Percentiles rank a stretch among this genome's conserved stretches.
These are phyloP conservation scores for Pyxicephalus adspersus DNA, from an alignment of 2,113 vertebrate genomes.

Conservation along the genomic window DNA sequence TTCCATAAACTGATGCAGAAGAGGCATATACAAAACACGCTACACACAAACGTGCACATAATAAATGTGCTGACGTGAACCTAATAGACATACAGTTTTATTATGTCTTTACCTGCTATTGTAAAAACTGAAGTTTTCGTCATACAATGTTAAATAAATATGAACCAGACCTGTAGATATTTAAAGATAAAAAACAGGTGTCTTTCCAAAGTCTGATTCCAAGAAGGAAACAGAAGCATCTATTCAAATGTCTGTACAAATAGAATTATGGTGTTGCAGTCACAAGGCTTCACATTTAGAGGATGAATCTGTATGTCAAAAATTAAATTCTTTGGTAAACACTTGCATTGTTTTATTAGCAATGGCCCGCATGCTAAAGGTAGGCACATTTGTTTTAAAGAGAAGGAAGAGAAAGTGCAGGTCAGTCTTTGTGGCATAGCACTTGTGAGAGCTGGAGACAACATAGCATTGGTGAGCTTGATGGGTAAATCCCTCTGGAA, in stretches of 20 bases:
- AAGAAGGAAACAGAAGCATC: not conserved
- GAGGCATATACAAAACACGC: too few species aligned
- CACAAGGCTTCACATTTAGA: constrained; percentile 28
- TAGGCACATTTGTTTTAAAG: constrained; percentile 74
- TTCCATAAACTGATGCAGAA: too few species aligned
- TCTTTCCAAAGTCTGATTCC: not conserved
- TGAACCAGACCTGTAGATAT: too few species aligned
- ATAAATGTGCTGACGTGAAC: too few species aligned
- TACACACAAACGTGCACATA: too few species aligned
- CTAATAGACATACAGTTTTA: too few species aligned
- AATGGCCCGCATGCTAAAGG: constrained; percentile 76
- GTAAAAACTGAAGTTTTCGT: not conserved
- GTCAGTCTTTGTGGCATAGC: constrained; percentile 77
- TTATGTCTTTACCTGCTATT: not conserved
- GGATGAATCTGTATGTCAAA: constrained; percentile 25
- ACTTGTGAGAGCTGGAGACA: constrained; percentile 73
- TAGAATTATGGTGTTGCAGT: not conserved
- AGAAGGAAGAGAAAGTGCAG: constrained; percentile 82
- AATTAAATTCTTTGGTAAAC: constrained; percentile 58
- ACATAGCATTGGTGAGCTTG: constrained; percentile 77
- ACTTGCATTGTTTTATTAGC: constrained; percentile 74
- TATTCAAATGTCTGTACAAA: not conserved
- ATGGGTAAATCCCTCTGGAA: constrained; percentile 70
- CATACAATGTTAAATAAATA: not conserved
- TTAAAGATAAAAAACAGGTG: constrained; percentile 2